Base-by-base conservation (phyloP, 2,797 vertebrate species). In the Micropoecilia bifurca region DNA sequence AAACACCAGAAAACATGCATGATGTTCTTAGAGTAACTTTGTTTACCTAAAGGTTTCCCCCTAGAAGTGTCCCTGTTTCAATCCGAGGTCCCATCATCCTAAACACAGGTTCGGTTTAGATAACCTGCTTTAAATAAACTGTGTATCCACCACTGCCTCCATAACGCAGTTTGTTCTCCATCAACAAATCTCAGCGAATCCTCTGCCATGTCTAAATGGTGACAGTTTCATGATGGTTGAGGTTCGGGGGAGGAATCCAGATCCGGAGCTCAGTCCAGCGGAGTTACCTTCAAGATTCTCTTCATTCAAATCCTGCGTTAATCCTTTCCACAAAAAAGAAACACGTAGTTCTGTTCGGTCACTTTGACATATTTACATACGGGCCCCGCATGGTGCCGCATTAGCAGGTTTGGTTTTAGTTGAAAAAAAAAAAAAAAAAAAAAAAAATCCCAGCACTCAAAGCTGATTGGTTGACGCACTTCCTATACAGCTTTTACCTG, bases 41-140 rank as follows among this genome's bases (percentile, higher is more conserved):
- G 39, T 74, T 92, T 90, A 95, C 94, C 94, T 91, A 92, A 80
- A 55, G 80, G 74, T 22, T 74, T 59, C 0, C 47, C 47, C 47
- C 47, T 20, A 48, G 16, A 48, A 20, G 47, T 48, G 47, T 18
- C 55, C 39, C 85, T 55, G 83, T 63, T 30, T 84, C 68, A 73
- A 84, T 75, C 82, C 88, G 88, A 81, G 89, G 93, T 93, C 92
- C 94, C 91, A 90, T 95, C 94, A 94, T 88, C 73, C 88, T 91
- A 82, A 92, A 90, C 86, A 83, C 9, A 8, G 53, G 79, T 85
- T 74, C 63, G 87, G 80, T 68, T 85, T 36, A 78, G 75, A 71
- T 50, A 74, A 41, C 81, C 83, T 90, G 83, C 18, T 22, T 41
- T 39, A 4, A 25, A 46, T 22, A n/a, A 85, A 79, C 83, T 33